Evolutionary conservation across 2,797 vertebrate species (phyloP), one percentile per base, ranked within the genome.

Genomic region (Sebastes reedi): DNA sequence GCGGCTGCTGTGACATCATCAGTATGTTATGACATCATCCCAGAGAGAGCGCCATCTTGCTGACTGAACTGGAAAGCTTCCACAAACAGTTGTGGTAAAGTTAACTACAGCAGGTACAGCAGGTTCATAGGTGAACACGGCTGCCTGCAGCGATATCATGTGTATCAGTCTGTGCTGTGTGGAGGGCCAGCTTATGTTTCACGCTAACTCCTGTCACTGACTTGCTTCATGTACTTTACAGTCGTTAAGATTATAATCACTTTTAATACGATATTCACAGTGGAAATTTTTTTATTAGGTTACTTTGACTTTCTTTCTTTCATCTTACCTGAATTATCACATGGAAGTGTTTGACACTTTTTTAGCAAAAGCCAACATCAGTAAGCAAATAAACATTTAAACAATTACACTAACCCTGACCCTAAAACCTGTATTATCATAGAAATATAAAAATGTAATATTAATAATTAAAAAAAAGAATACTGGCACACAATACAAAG

Each of bases 1-100:
- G 12, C 80, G 81, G 27, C 75, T 90, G 81, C 42, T 62, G 13
- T 90, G 74, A 80, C 54, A 58, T 92, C 75, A 88, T 24, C 5
- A 69, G 30, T 81, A 58, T 72, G 65, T 67, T 56, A 65, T 88
- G 72, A 84, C 85, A 75, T 87, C 81, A 82, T 13, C 14, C 59
- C 29, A 36, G 39, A 56, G 2, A 27, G 3, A 22, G 13, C 1
- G 1, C 16, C 42, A 25, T 64, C 56, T 72, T 25, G 62, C 24
- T 71, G 52, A 34, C 72, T 75, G 2, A 68, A 73, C 7, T 68
- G 25, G 2, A 69, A 67, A 18, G 3, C 50, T 27, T 36, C 56
- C 72, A 64, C 10, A 36, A 62, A 11, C 30, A 52, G 54, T 25
- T 50, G 36, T 11, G 14, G 20, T 22, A 54, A 54, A 54, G 50